A percentile compares a stretch with the other conserved stretches of the same genome.
phyloP scores from a whole-genome alignment of 2,797 vertebrate species.

The Arnoldichthys spilopterus region DNA sequence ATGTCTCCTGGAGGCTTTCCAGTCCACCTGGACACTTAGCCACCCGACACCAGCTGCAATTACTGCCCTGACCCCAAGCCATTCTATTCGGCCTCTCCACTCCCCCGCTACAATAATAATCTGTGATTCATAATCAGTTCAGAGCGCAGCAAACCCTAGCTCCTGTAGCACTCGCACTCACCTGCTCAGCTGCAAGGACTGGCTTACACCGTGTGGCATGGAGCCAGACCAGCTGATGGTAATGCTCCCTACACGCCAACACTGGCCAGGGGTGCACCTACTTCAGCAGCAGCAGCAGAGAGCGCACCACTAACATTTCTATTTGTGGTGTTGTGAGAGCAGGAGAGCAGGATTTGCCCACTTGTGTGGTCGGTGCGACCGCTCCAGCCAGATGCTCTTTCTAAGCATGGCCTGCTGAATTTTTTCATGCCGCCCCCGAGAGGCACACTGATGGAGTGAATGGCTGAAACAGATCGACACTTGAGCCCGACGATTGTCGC shows the following conservation, averaged over 20 bases:
- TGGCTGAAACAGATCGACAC: slow-evolving; percentile 48
- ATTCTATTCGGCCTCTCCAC: slow-evolving; percentile 60
- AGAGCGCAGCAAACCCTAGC: slow-evolving; percentile 38
- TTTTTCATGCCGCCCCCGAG: slow-evolving; percentile 49
- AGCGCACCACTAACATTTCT: slow-evolving; percentile 30
- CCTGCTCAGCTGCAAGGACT: slow-evolving; percentile 31
- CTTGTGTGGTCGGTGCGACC: slow-evolving; percentile 16
- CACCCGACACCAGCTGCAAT: slow-evolving; percentile 59
- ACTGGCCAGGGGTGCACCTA: slow-evolving; percentile 22
- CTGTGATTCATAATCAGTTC: slow-evolving; percentile 62
- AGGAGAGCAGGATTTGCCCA: slow-evolving; percentile 31
- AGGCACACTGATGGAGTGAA: slow-evolving; percentile 46
- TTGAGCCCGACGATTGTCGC: slow-evolving; percentile 45
- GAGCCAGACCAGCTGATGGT: slow-evolving; percentile 39
- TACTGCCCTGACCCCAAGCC: slow-evolving; percentile 50
- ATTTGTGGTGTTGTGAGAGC: slow-evolving; percentile 14
- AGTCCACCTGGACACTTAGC: slow-evolving; percentile 54
- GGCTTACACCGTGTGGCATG: slow-evolving; percentile 46
- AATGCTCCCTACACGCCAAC: slow-evolving; percentile 9
- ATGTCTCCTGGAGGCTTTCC: slow-evolving; percentile 46
- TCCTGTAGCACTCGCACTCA: slow-evolving; percentile 31
- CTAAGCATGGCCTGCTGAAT: slow-evolving; percentile 29
- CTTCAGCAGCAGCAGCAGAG: background rate
- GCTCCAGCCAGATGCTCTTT: slow-evolving; percentile 31
- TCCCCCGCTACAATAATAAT: slow-evolving; percentile 57